phyloP scores from a whole-genome alignment of 2,797 vertebrate species.

The Meda fulgida region DNA sequence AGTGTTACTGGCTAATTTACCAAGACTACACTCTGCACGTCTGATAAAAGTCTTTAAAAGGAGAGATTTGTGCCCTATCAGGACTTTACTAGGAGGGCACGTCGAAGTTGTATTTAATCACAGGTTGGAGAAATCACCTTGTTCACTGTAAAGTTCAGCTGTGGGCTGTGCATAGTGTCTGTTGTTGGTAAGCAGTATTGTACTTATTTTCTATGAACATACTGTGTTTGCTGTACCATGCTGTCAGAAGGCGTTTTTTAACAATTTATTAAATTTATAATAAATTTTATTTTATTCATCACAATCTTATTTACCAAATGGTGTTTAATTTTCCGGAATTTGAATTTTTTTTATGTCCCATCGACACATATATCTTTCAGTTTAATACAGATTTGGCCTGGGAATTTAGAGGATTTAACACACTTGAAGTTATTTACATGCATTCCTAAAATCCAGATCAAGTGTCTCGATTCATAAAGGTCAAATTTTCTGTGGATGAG shows the following conservation, averaged over 20 bases:
- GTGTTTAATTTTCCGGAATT: not conserved
- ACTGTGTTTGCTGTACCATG: not conserved
- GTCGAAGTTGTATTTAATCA: slow-evolving; percentile 17
- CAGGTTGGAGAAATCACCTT: slow-evolving; percentile 16
- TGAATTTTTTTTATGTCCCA: not conserved
- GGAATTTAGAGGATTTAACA: not conserved
- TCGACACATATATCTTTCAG: not conserved
- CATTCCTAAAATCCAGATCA: slow-evolving; percentile 18
- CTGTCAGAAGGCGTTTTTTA: slow-evolving; percentile 25
- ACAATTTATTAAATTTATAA: not conserved
- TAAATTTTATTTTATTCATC: not conserved
- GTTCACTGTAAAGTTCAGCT: slow-evolving; percentile 8
- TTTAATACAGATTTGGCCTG: not conserved
- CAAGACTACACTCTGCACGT: slow-evolving; percentile 27
- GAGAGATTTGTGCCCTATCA: slow-evolving; percentile 26
- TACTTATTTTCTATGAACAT: slow-evolving; percentile 8
- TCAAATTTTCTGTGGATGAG: not conserved
- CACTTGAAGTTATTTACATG: slow-evolving; percentile 13
- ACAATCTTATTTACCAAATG: not conserved
- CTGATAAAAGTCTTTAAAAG: slow-evolving; percentile 17
- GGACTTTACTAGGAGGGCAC: slow-evolving; percentile 1
- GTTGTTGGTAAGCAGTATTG: not conserved
- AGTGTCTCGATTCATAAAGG: slow-evolving; percentile 11
- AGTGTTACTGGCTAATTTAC: slow-evolving; percentile 25
- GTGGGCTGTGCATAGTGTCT: not conserved